Evolutionary conservation across 2,888 invertebrate species (phyloP).

Genomic region (Ennomos quercinarius): DNA sequence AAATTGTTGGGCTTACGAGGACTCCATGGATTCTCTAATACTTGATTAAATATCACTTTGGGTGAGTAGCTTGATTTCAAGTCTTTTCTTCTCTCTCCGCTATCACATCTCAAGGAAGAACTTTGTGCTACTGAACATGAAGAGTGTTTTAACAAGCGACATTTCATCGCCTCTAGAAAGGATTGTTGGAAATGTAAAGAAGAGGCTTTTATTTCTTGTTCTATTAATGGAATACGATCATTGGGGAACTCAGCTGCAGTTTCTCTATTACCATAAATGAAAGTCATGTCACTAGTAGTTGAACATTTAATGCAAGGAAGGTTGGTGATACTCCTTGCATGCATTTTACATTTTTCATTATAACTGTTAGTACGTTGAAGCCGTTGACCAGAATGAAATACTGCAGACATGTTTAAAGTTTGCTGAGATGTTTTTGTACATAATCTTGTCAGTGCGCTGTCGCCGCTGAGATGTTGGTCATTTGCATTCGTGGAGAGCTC

Average conservation of each 20-base stretch:
- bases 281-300: constrained; percentile 7
- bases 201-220: constrained; percentile 8
- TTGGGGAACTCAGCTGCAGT: constrained; percentile 3
- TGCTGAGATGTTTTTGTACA: constrained; percentile 50
- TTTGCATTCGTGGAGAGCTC: constrained; percentile 75
- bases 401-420: constrained; percentile 47
- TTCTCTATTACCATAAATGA: constrained; percentile 22
- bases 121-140: neutral
- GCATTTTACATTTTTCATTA: constrained; percentile 26
- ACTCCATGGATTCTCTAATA: constrained; percentile 86
- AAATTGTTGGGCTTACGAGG: constrained; percentile 69
- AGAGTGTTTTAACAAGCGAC: constrained; percentile 1
- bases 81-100: constrained; percentile 10
- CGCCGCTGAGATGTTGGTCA: constrained; percentile 61
- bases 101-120: constrained; percentile 14
- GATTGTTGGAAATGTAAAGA: constrained; percentile 13
- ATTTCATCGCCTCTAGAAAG: constrained; percentile 15
- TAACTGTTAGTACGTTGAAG: constrained; percentile 41
- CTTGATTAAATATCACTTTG: constrained; percentile 75
- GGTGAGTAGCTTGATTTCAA: constrained; percentile 17
- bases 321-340: neutral
- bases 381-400: constrained; percentile 44
- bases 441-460: constrained; percentile 53
- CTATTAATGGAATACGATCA: constrained; percentile 7
- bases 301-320: constrained; percentile 11